A percentile compares a stretch with the other conserved stretches of the same genome.
These are phyloP conservation scores for Andrena fulva DNA, from an alignment of 2,888 invertebrate species.

Conservation along the genomic window DNA sequence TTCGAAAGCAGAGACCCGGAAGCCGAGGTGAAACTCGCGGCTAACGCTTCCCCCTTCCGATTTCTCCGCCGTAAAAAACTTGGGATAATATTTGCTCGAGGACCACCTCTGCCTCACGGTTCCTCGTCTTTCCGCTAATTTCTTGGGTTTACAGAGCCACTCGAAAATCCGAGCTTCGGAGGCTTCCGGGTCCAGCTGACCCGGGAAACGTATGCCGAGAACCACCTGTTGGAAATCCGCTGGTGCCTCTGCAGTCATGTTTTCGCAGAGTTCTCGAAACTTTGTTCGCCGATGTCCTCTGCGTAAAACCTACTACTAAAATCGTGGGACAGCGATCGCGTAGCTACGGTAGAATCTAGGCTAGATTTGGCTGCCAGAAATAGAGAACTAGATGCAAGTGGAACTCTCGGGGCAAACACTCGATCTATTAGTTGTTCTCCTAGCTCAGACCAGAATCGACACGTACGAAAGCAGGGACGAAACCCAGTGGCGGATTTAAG, in stretches of 20 bases:
- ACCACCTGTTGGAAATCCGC: slow-evolving; percentile 67
- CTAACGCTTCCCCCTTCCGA: slow-evolving; percentile 26
- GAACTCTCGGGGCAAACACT: no score
- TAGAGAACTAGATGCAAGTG: no score
- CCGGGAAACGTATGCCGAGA: slow-evolving; percentile 27
- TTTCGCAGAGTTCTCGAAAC: slow-evolving; percentile 1
- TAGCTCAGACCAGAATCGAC: slow-evolving; percentile 6
- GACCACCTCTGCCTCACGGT: not conserved
- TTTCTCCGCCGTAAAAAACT: slow-evolving; percentile 20
- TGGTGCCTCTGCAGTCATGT: slow-evolving; percentile 27
- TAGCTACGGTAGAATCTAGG: no score
- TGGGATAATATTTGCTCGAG: slow-evolving; percentile 40
- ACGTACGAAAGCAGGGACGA: slow-evolving; percentile 1
- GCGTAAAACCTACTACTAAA: no score
- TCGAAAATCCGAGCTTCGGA: not conserved
- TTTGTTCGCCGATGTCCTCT: no score
- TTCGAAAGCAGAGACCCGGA: slow-evolving; percentile 27
- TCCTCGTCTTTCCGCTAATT: slow-evolving; percentile 21
- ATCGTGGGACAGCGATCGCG: no score
- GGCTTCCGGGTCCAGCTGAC: not conserved
- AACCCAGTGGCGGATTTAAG: not conserved
- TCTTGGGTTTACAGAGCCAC: slow-evolving; percentile 1
- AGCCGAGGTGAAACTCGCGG: slow-evolving; percentile 13
- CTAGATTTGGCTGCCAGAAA: no score
- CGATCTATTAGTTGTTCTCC: not conserved